Conservation (phyloP, 2,113 vertebrate species). For the Merops nubicus region DNA sequence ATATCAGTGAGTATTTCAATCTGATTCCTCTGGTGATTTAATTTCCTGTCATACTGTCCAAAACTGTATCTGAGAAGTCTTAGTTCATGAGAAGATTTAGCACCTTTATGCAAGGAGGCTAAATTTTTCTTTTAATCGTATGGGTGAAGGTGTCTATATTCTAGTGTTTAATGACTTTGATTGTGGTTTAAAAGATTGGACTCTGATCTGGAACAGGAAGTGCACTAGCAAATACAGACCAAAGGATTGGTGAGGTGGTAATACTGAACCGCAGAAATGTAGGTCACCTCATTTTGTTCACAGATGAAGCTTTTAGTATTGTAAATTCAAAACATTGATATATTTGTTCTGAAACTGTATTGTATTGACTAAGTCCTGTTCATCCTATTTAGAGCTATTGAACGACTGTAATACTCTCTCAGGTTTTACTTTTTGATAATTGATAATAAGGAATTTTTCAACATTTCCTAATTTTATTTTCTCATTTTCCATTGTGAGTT, state of each 20-base stretch:
- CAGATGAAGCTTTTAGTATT: not conserved
- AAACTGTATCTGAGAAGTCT: not conserved
- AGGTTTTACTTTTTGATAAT: not conserved
- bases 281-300: not conserved
- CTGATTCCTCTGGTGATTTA: not conserved
- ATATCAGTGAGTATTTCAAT: not conserved
- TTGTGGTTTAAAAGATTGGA: not conserved
- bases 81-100: not conserved
- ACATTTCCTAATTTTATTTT: not conserved
- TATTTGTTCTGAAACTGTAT: not conserved
- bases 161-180: not conserved
- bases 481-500: not conserved
- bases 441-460: not conserved
- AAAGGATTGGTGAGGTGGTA: not conserved
- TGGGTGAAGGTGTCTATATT: not conserved
- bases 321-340: not conserved
- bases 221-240: not conserved
- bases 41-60: not conserved
- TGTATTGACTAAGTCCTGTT: not conserved
- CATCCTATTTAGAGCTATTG: not conserved
- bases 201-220: not conserved
- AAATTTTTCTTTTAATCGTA: not conserved
- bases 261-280: not conserved
- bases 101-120: not conserved
- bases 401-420: not conserved